Base-by-base conservation (phyloP, 2,888 invertebrate genomes). In the Melanotus villosus region DNA sequence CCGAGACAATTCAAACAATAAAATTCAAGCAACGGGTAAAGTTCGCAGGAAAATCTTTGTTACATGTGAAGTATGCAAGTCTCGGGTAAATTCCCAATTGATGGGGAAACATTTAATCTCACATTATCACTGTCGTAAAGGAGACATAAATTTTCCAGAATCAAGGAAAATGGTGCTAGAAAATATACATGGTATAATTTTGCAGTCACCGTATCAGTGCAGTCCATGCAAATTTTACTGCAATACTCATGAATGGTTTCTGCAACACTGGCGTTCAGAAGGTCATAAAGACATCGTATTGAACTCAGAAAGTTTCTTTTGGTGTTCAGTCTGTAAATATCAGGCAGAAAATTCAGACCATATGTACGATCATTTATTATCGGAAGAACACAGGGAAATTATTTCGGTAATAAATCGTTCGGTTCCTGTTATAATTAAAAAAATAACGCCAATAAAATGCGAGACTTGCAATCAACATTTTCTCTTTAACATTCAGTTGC, bases 71-170 rank as follows among this genome's bases (percentile, higher is more conserved):
- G 91, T 92, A 47, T 95, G 95, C 78, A 89, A 89, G 65, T 90
- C 91, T 26, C 88, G 90, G 72, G 91, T 94, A 41, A 88, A 89
- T 66, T 87, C 88, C 4, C 88, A 90, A 77, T 84, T 92, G 73
- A 91, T 94, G 86, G 94, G 95, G 36, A 94, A 95, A 80, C 95
- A 95, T 85, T 87, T 97, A 68, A 92, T 96, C 76, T 95, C 95
- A 0, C 93, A 93, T 81, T 94, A 92, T 82, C 96, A 96, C 83
- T 93, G 92, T 77, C 88, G 93, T 69, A 92, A 92, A 80, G 90
- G 91, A 70, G 88, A 88, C 67, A 89, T 90, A 57, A 85, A 86
- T 45, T 85, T 87, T 70, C 88, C 89, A 2, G 85, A 85, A 23
- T 86, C 88, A 7, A 88, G 88, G 70, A 86, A 88, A 58, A 88